A percentile compares a stretch with the other conserved stretches of the same genome.
These are phyloP conservation scores for Atrichornis clamosus DNA, from an alignment of 2,113 vertebrate species.

Conservation along the genomic window DNA sequence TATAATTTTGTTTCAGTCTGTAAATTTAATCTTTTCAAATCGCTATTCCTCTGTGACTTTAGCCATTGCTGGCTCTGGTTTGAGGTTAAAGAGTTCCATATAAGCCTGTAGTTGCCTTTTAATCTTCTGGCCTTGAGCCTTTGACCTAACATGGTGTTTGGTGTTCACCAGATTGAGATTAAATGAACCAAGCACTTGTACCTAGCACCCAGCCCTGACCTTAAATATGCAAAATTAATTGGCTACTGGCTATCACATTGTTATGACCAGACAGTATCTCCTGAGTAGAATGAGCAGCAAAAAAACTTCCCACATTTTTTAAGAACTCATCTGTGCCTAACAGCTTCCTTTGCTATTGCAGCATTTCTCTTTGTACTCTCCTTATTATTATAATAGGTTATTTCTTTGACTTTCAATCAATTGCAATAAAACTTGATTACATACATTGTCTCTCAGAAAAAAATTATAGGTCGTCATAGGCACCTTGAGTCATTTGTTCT, in stretches of 20 bases:
- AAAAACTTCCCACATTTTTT: not conserved
- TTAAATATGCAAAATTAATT: conserved; percentile 70
- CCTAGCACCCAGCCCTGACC: conserved; percentile 35
- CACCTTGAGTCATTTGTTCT: conserved; percentile 66
- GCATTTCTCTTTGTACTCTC: not conserved
- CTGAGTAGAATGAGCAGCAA: conserved; percentile 24
- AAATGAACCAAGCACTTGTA: conserved; percentile 49
- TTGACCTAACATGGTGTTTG: conserved; percentile 53
- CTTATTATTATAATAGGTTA: conserved; percentile 1
- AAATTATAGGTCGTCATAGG: conserved; percentile 64
- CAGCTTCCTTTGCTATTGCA: conserved; percentile 21
- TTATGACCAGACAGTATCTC: conserved; percentile 33
- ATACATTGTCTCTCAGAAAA: conserved; percentile 50
- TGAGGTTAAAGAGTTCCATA: conserved; percentile 39
- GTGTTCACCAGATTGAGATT: conserved; percentile 51
- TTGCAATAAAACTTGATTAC: conserved; percentile 61
- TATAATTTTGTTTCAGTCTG: not conserved
- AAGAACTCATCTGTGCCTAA: conserved; percentile 13
- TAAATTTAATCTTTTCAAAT: conserved; percentile 16
- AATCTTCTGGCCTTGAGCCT: conserved; percentile 63
- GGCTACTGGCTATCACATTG: not conserved
- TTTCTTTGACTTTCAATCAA: conserved; percentile 54
- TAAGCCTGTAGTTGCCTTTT: conserved; percentile 57
- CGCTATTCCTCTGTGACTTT: conserved; percentile 13
- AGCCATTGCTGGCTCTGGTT: not conserved